Evolutionary conservation across 2,888 invertebrate genomes (phyloP).

Genomic region (Scaptomyza cyrtandrae): DNA sequence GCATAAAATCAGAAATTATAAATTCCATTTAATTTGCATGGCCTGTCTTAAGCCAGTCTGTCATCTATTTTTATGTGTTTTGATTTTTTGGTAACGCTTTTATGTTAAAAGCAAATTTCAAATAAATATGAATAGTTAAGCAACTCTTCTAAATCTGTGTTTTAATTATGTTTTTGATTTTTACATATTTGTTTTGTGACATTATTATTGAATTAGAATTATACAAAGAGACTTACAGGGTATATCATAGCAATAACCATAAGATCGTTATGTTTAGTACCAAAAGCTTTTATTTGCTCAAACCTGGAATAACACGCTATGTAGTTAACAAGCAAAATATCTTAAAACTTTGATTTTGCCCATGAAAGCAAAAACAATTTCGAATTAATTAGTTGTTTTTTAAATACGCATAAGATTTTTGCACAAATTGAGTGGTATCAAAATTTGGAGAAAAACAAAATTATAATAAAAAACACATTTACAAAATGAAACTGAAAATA

Average conservation of each 20-base stretch:
- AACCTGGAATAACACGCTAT: conserved; percentile 14
- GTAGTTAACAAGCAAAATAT: neutral
- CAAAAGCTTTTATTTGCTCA: conserved; percentile 25
- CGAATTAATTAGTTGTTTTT: neutral
- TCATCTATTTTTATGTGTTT: conserved; percentile 28
- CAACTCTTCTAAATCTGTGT: neutral
- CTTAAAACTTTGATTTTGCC: conserved; percentile 7
- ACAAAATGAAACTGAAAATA: conserved; percentile 1
- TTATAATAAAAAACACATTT: neutral
- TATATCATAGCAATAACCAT: neutral
- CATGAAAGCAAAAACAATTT: neutral
- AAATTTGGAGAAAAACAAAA: too few species aligned
- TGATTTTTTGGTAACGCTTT: neutral
- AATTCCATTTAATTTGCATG: conserved; percentile 46
- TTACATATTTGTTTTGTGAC: neutral
- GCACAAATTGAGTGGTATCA: too few species aligned
- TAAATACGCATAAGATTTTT: conserved; percentile 5
- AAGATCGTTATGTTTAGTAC: conserved; percentile 15
- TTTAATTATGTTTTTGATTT: neutral
- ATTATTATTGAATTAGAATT: too few species aligned
- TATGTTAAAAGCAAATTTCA: neutral
- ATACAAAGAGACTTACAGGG: neutral
- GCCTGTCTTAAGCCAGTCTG: neutral
- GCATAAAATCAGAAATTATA: conserved; percentile 62
- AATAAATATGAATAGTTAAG: too few species aligned